Conservation (phyloP, 2,113 vertebrate species). For the Fregata magnificens region DNA sequence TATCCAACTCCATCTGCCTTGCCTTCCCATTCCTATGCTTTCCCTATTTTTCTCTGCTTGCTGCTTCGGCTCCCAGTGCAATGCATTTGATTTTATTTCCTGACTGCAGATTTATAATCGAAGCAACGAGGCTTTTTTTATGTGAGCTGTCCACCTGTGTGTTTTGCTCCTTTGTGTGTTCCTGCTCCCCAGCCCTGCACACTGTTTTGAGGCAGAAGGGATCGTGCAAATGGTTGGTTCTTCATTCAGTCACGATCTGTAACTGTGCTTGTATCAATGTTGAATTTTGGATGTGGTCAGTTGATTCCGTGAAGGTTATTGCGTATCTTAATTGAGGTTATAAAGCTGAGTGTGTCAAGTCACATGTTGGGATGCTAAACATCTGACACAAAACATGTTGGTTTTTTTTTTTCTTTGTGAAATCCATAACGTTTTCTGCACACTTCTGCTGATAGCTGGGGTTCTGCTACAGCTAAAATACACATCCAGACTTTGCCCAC, state of each 20-base stretch:
- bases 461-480: not conserved
- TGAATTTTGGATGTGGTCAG: not conserved
- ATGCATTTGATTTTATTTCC: not conserved
- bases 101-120: not conserved
- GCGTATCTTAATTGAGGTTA: not conserved
- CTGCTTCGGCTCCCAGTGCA: not conserved
- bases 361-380: not conserved
- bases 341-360: not conserved
- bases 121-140: not conserved
- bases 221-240: not conserved
- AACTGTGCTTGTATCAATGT: rapidly evolving
- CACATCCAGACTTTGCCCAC: not conserved
- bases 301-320: not conserved
- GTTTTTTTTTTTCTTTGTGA: not conserved
- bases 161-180: not conserved
- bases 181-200: not conserved
- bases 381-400: not conserved
- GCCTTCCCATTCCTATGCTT: rapidly evolving
- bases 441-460: not conserved
- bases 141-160: not conserved
- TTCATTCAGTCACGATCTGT: not conserved
- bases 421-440: not conserved
- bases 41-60: not conserved
- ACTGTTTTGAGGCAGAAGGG: not conserved
- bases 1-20: not conserved